Percentiles rank a stretch among this genome's conserved stretches.
These are phyloP conservation scores for Onychomys arenicola DNA, from an alignment of 2,797 vertebrate genomes.

Conservation along the genomic window DNA sequence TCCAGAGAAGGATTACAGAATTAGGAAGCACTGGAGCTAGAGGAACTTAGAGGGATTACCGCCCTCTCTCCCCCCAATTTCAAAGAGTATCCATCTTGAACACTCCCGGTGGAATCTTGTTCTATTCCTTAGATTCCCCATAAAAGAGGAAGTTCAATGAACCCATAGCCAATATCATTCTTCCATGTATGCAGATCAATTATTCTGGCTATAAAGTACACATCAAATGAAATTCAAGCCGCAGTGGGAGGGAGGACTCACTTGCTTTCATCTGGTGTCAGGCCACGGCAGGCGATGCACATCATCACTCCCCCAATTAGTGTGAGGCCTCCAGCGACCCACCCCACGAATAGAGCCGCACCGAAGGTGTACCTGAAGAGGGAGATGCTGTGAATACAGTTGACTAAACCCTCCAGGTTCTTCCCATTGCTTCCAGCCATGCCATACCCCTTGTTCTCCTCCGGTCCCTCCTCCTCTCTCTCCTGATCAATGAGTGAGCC, in stretches of 20 bases:
- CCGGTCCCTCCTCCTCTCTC: not conserved
- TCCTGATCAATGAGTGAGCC: not conserved
- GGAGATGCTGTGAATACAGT: not conserved
- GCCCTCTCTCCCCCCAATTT: not conserved
- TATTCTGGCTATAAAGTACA: slow-evolving; percentile 13
- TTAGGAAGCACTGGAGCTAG: not conserved
- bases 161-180: not conserved
- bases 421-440: not conserved
- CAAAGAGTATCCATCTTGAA: not conserved
- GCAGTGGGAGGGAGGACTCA: slow-evolving; percentile 81
- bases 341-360: slow-evolving; percentile 95
- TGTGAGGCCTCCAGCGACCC: slow-evolving; percentile 93
- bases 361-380: slow-evolving; percentile 94
- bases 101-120: not conserved
- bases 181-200: not conserved
- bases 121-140: not conserved
- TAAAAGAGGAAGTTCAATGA: not conserved
- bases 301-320: slow-evolving; percentile 93
- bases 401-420: not conserved
- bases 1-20: not conserved
- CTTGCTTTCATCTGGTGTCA: slow-evolving; percentile 89
- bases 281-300: slow-evolving; percentile 93
- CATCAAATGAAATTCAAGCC: not conserved
- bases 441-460: not conserved
- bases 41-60: not conserved